Percentiles rank a stretch among this genome's conserved stretches.
These are phyloP conservation scores for Pipra filicauda DNA, from an alignment of 2,113 vertebrate species.

Conservation along the genomic window DNA sequence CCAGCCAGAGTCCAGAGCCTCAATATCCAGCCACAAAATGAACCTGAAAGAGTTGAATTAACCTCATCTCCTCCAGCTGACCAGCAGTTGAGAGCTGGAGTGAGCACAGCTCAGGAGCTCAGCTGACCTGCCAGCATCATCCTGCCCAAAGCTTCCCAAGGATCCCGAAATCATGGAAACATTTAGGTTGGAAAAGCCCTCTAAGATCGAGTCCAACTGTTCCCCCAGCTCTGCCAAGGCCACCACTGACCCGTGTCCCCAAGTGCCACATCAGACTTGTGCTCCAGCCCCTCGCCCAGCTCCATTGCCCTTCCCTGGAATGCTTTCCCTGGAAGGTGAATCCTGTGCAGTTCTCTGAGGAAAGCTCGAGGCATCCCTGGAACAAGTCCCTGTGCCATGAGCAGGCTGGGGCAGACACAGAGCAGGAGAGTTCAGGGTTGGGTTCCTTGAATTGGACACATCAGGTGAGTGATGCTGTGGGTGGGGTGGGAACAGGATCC, in stretches of 20 bases:
- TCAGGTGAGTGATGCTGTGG: background rate
- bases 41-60: background rate
- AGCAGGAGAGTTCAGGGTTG: fast-evolving
- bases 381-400: background rate
- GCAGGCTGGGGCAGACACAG: background rate
- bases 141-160: background rate
- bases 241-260: background rate
- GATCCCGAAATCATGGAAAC: background rate
- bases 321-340: background rate
- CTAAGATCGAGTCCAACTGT: background rate
- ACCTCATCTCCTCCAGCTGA: background rate
- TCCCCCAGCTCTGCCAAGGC: background rate
- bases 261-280: background rate
- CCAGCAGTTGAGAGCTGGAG: background rate
- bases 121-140: background rate
- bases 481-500: background rate
- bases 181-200: background rate
- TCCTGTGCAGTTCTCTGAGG: background rate
- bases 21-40: background rate
- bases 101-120: background rate
- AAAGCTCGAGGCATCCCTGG: background rate
- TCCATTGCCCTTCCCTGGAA: background rate
- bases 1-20: background rate
- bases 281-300: background rate
- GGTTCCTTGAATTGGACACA: background rate